Conservation (phyloP, 2,113 vertebrate genomes). For the Rattus norvegicus region GRCr8 NC_086024.1:98331001-98331500, state of each 20-base stretch:
- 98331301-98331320: neutral
- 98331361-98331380: neutral
- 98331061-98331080: neutral
- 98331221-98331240: neutral
- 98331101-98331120: neutral
- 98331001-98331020: constrained; percentile 9
- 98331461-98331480: neutral
- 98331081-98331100: neutral
- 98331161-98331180: neutral
- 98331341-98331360: constrained; percentile 51
- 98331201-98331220: neutral
- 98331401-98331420: constrained; percentile 28
- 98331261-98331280: neutral
- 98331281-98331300: neutral
- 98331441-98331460: constrained; percentile 5
- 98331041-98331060: neutral
- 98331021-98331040: constrained; percentile 49
- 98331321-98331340: neutral
- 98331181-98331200: neutral
- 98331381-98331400: neutral
- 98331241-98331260: neutral
- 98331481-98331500: neutral
- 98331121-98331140: neutral
- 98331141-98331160: neutral
- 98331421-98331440: neutral